phyloP scores from a whole-genome alignment of 1,140 invertebrate species.

The Gonatopus flavifemur region DNA sequence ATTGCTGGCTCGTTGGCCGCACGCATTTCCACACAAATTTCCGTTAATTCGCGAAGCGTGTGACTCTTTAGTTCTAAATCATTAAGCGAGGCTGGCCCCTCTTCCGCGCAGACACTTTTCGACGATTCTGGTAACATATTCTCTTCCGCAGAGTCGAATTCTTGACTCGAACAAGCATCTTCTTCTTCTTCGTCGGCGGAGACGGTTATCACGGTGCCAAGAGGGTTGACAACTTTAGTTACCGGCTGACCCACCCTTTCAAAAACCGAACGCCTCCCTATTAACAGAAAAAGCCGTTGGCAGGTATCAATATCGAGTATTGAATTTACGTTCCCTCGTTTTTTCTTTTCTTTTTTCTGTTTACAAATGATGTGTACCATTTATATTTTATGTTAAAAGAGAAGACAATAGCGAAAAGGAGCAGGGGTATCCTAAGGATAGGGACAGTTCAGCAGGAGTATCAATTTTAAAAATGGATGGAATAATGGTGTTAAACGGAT shows the following conservation, averaged over 20 bases:
- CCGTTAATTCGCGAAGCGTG: conserved; percentile 45
- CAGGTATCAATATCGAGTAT: conserved; percentile 61
- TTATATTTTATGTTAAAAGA: too few relatives aligned
- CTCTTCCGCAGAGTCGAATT: conserved; percentile 56
- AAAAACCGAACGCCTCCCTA: conserved; percentile 66
- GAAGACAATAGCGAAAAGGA: too few relatives aligned
- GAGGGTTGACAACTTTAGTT: conserved; percentile 71
- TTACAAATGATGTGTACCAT: too few relatives aligned
- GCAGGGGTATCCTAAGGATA: too few relatives aligned
- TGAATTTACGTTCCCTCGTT: conserved; percentile 12
- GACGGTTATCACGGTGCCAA: conserved; percentile 69
- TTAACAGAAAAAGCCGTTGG: conserved; percentile 76
- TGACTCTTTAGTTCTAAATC: conserved; percentile 44
- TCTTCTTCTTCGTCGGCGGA: conserved; percentile 54
- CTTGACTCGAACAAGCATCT: conserved; percentile 42
- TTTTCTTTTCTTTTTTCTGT: not conserved
- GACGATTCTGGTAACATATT: conserved; percentile 20
- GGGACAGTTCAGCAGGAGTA: too few relatives aligned
- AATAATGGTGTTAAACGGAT: too few relatives aligned
- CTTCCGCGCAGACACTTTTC: conserved; percentile 58
- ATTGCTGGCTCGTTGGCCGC: conserved; percentile 49
- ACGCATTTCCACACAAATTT: conserved; percentile 55
- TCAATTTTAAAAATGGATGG: too few relatives aligned
- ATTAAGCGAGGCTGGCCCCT: conserved; percentile 55
- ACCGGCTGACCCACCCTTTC: conserved; percentile 62